A percentile compares a stretch with the other conserved stretches of the same genome.
These are phyloP conservation scores for Hemibagrus wyckioides DNA, from an alignment of 2,113 vertebrate species.

Conservation along the genomic window DNA sequence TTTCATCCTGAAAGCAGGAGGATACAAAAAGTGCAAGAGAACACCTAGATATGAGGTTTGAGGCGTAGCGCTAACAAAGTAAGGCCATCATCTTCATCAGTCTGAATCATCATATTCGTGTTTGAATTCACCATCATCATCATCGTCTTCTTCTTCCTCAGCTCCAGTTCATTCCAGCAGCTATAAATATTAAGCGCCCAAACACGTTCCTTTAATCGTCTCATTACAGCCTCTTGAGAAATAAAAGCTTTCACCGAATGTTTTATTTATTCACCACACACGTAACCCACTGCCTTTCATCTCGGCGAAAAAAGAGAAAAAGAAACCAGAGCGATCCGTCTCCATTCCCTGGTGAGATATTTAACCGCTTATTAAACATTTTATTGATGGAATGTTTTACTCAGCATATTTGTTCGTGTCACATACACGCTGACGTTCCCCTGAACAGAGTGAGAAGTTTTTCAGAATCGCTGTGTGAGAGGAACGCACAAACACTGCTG, in stretches of 20 bases:
- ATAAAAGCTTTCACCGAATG: neutral
- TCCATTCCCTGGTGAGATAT: neutral
- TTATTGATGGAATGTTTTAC: neutral
- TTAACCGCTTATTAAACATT: neutral
- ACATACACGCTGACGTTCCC: neutral
- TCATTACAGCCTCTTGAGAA: neutral
- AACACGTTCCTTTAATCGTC: neutral
- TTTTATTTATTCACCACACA: conserved; percentile 15
- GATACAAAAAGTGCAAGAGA: neutral
- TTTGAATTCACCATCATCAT: neutral
- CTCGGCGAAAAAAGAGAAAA: neutral
- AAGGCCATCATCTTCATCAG: neutral
- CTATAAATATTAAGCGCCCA: neutral
- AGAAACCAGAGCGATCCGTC: neutral
- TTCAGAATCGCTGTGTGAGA: too few relatives aligned
- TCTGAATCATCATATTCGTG: neutral
- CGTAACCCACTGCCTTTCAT: neutral
- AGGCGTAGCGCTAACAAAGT: neutral
- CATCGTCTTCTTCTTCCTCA: neutral
- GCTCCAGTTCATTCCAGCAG: neutral
- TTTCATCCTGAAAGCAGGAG: neutral
- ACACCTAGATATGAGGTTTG: neutral
- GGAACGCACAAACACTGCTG: neutral
- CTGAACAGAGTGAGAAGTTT: neutral
- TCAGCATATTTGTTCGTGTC: neutral